Conservation (phyloP, 2,888 invertebrate genomes). For the Sphaeridia pumilis region DNA sequence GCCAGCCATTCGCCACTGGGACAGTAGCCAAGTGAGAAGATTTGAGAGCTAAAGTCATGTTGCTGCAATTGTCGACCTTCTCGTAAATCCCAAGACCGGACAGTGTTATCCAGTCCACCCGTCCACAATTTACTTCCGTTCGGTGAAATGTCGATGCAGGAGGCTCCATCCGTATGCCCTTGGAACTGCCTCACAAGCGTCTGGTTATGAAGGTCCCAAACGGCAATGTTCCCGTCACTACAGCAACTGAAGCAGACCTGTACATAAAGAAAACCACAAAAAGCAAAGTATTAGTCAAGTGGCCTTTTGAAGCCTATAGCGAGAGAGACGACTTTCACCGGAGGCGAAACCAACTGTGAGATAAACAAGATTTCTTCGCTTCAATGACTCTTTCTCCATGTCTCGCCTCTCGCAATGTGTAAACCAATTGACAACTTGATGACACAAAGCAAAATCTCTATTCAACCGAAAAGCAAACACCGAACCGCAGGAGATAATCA, state of each 20-base stretch:
- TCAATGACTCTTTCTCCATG: too few species aligned
- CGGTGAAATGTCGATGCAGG: constrained; percentile 71
- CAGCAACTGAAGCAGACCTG: constrained; percentile 93
- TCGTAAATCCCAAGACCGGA: constrained; percentile 83
- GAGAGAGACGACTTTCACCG: too few species aligned
- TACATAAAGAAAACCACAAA: constrained; percentile 17
- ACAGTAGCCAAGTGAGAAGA: constrained; percentile 89
- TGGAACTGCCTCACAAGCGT: constrained; percentile 76
- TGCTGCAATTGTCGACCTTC: constrained; percentile 85
- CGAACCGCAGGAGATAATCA: too few species aligned
- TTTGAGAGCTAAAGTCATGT: constrained; percentile 78
- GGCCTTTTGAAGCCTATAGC: too few species aligned
- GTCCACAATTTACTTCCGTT: constrained; percentile 79
- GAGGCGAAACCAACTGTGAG: too few species aligned
- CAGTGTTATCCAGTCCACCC: constrained; percentile 87
- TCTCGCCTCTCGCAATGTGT: too few species aligned
- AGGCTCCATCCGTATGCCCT: constrained; percentile 91
- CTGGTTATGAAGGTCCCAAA: constrained; percentile 92
- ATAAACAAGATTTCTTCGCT: too few species aligned
- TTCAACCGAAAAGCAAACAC: too few species aligned
- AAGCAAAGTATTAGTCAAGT: neutral
- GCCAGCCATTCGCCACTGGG: constrained; percentile 94
- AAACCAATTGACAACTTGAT: too few species aligned
- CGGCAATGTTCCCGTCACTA: constrained; percentile 91
- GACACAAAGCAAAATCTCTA: too few species aligned